These are phyloP conservation scores for Nesogale talazaci DNA, from an alignment of 2,113 vertebrate species.

Conservation along the genomic window DNA sequence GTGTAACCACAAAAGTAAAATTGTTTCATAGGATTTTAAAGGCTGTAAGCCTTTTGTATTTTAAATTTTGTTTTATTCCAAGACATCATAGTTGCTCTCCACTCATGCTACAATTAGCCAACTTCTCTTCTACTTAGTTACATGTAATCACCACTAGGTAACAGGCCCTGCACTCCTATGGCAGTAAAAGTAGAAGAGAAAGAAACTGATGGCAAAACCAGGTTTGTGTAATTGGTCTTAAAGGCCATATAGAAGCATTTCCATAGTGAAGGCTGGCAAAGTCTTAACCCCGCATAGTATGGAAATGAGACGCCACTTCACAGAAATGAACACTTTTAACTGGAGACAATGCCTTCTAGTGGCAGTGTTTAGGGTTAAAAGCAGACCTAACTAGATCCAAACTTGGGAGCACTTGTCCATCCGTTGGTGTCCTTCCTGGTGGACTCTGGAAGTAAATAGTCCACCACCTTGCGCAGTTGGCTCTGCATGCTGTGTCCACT, in stretches of 20 bases:
- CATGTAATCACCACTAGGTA: neutral
- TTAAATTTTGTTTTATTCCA: constrained; percentile 23
- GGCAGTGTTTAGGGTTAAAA: neutral
- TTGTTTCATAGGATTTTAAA: no score
- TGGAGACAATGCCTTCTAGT: neutral
- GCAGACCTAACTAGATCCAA: neutral
- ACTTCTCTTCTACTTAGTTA: neutral
- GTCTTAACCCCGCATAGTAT: constrained; percentile 23
- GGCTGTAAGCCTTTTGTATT: neutral
- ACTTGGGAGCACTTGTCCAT: constrained; percentile 80
- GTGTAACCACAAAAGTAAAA: no score
- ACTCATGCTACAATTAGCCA: neutral
- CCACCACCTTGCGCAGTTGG: constrained; percentile 85
- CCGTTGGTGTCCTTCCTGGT: constrained; percentile 92
- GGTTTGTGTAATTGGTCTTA: neutral
- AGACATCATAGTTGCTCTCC: neutral
- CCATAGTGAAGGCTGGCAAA: constrained; percentile 30
- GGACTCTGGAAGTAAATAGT: constrained; percentile 89
- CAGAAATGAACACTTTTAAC: neutral
- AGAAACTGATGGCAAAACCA: neutral
- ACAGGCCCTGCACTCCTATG: neutral
- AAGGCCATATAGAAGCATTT: neutral
- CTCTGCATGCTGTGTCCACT: constrained; percentile 87
- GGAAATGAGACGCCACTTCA: constrained; percentile 40
- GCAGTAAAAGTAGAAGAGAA: constrained; percentile 11